phyloP scores from a whole-genome alignment of 1,140 invertebrate genomes.

The Trachymyrmex septentrionalis region DNA sequence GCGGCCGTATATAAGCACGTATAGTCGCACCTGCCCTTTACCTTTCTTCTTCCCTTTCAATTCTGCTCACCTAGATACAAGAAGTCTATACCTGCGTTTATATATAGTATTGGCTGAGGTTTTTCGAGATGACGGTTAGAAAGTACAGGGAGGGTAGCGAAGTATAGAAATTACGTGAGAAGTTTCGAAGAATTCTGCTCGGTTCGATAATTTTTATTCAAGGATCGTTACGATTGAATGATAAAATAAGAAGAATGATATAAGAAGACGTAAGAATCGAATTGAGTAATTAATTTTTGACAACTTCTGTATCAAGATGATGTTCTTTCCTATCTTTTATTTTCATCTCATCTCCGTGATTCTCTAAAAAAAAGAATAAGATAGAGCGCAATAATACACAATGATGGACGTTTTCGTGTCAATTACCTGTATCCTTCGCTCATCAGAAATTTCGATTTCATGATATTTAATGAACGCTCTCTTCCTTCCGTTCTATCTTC shows the following conservation, averaged over 20 bases:
- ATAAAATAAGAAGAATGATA: not conserved
- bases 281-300: conserved; percentile 17
- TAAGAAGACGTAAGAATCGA: not conserved
- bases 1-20: conserved; percentile 61
- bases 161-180: not conserved
- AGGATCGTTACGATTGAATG: not conserved
- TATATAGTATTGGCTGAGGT: conserved; percentile 50
- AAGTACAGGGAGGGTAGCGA: not conserved
- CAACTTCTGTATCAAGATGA: not conserved
- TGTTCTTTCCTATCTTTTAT: not conserved
- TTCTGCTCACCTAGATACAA: conserved; percentile 67
- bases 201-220: not conserved
- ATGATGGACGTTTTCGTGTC: not conserved
- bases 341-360: not conserved
- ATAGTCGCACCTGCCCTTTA: conserved; percentile 71
- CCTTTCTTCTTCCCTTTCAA: conserved; percentile 71
- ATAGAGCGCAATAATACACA: not conserved
- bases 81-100: conserved; percentile 57
- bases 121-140: conserved; percentile 48
- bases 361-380: not conserved
- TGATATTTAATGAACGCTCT: not conserved
- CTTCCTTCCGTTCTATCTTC: not conserved
- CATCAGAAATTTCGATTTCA: conserved; percentile 26
- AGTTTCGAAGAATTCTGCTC: not conserved
- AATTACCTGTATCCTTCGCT: not conserved